phyloP scores from a whole-genome alignment of 2,797 vertebrate genomes.

The Cyprinella venusta region DNA sequence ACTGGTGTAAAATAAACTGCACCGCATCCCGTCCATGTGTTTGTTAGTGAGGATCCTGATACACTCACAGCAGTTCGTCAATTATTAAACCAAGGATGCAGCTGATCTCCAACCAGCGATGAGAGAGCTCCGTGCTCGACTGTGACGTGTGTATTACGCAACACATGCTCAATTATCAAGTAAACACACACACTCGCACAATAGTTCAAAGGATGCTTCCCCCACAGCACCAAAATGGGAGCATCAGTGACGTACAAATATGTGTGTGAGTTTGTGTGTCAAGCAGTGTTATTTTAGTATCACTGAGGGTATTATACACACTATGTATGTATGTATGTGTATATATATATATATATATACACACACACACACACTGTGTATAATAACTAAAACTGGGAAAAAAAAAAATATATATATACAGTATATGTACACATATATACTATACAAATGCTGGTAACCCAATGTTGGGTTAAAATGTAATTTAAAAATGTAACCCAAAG shows the following conservation, averaged over 20 bases:
- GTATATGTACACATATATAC: too few species aligned
- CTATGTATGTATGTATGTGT: too few species aligned
- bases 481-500: too few species aligned
- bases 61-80: slow-evolving; percentile 52
- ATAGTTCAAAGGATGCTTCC: neutral
- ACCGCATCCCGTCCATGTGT: neutral
- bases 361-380: too few species aligned
- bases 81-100: slow-evolving; percentile 61
- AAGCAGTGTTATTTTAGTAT: neutral
- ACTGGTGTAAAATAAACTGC: neutral
- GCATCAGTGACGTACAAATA: neutral
- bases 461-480: too few species aligned
- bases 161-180: neutral
- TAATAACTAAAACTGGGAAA: too few species aligned
- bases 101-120: slow-evolving; percentile 17
- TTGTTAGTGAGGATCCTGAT: slow-evolving; percentile 24
- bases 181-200: neutral
- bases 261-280: too few species aligned
- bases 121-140: slow-evolving; percentile 25
- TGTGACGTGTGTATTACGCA: slow-evolving; percentile 47
- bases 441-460: too few species aligned
- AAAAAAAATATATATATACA: too few species aligned
- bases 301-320: too few species aligned
- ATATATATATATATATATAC: too few species aligned
- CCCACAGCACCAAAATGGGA: neutral